Evolutionary conservation across 2,113 vertebrate genomes (phyloP).

Genomic region (Lepidothrix coronata): DNA sequence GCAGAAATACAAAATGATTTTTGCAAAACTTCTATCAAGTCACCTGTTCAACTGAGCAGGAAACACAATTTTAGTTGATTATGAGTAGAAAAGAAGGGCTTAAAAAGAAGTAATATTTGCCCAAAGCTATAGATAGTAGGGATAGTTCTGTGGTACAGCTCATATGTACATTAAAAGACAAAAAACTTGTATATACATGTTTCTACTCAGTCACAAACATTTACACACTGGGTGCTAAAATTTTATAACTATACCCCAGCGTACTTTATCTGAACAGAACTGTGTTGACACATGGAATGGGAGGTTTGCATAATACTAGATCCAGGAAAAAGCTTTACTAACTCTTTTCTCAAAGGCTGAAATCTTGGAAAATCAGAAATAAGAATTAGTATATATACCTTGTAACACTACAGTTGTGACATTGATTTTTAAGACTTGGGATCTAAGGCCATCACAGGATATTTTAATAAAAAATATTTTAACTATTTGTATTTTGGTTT

Average conservation of each 20-base stretch:
- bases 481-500: conserved; percentile 3
- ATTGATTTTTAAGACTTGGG: neutral
- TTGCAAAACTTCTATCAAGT: conserved; percentile 1
- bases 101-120: neutral
- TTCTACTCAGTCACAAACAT: neutral
- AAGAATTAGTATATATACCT: neutral
- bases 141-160: neutral
- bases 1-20: neutral
- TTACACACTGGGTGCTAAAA: neutral
- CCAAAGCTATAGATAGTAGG: neutral
- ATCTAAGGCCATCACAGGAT: neutral
- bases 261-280: neutral
- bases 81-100: neutral
- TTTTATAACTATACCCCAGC: neutral
- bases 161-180: neutral
- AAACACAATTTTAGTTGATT: neutral
- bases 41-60: neutral
- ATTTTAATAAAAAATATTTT: conserved; percentile 18
- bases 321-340: neutral
- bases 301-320: neutral
- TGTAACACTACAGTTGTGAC: neutral
- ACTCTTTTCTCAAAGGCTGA: neutral
- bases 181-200: neutral
- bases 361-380: neutral
- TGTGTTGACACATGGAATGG: neutral